A percentile compares a stretch with the other conserved stretches of the same genome.
phyloP scores from a whole-genome alignment of 2,888 invertebrate species.

The Philereme vetulata region DNA sequence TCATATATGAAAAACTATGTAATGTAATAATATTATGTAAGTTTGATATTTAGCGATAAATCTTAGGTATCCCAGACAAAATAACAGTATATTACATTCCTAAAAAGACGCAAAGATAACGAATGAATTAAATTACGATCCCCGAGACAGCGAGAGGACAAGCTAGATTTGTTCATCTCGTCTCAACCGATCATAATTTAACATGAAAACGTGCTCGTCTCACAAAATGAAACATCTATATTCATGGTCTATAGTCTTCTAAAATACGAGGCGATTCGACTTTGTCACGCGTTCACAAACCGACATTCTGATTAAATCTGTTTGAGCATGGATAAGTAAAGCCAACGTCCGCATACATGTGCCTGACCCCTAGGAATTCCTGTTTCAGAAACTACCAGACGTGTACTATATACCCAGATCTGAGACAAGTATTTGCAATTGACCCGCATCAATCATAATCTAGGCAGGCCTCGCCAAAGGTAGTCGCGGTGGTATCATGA shows the following conservation, averaged over 20 bases:
- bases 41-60: constrained; percentile 24
- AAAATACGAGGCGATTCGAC: constrained; percentile 48
- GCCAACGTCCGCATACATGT: no score
- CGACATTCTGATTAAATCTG: constrained; percentile 17
- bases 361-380: no score
- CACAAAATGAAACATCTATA: constrained; percentile 59
- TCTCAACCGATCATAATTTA: constrained; percentile 54
- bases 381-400: no score
- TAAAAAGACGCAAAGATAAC: constrained; percentile 11
- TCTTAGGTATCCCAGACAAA: constrained; percentile 18
- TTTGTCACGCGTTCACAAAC: constrained; percentile 38
- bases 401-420: no score
- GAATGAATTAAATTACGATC: constrained; percentile 37
- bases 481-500: no score
- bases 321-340: neutral
- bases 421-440: no score
- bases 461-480: no score
- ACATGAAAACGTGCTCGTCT: constrained; percentile 48
- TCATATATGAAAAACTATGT: constrained; percentile 20
- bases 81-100: neutral
- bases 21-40: constrained; percentile 28
- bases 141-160: constrained; percentile 30
- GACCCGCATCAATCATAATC: no score
- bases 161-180: constrained; percentile 44
- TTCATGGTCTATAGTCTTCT: constrained; percentile 51